phyloP scores from a whole-genome alignment of 2,888 invertebrate species.

The Dicyrtoma fusca region DNA sequence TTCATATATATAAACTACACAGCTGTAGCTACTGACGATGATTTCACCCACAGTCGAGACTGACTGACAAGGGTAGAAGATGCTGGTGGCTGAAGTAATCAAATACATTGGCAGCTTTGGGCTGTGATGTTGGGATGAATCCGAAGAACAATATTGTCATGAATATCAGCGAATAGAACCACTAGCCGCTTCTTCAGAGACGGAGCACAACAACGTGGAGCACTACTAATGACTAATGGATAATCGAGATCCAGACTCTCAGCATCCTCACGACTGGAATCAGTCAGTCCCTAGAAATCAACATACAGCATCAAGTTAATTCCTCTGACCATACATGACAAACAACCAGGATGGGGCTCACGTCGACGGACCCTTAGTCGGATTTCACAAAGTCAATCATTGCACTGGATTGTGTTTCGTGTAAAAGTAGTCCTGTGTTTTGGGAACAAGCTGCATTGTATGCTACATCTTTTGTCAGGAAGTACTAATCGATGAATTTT shows the following conservation, averaged over 20 bases:
- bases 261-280: conserved; percentile 8
- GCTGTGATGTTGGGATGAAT: conserved; percentile 36
- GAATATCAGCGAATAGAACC: conserved; percentile 30
- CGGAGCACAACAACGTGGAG: conserved; percentile 14
- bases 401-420: too few relatives aligned
- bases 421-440: too few relatives aligned
- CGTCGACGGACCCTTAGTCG: too few relatives aligned
- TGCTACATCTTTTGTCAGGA: too few relatives aligned
- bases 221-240: neutral
- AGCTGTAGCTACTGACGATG: too few relatives aligned
- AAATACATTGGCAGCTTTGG: conserved; percentile 27
- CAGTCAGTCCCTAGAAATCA: conserved; percentile 2
- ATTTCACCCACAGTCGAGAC: too few relatives aligned
- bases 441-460: too few relatives aligned
- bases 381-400: too few relatives aligned
- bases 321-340: neutral
- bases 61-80: neutral
- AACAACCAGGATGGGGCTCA: too few relatives aligned
- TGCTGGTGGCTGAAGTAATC: conserved; percentile 19
- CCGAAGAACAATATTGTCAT: conserved; percentile 32
- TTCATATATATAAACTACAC: too few relatives aligned
- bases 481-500: too few relatives aligned
- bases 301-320: conserved; percentile 5
- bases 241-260: conserved; percentile 25
- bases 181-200: conserved; percentile 28